These are phyloP conservation scores for Felis catus DNA, from an alignment of 2,113 vertebrate species.

Conservation along the genomic window F.catus_Fca126_mat1.0 CM031414.1:103078001-103078500, in stretches of 20 bases:
- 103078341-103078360: not conserved
- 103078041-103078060: not conserved
- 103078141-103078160: not conserved
- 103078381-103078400: not conserved
- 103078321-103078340: not conserved
- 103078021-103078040: not conserved
- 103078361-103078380: not conserved
- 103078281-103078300: not conserved
- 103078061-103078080: not conserved
- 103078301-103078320: not conserved
- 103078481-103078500: not conserved
- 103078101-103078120: too few relatives aligned
- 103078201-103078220: not conserved
- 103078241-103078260: not conserved
- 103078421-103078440: not conserved
- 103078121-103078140: not conserved
- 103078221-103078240: not conserved
- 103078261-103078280: not conserved
- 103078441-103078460: not conserved
- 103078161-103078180: not conserved
- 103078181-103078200: not conserved
- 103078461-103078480: not conserved
- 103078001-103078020: not conserved
- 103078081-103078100: not conserved
- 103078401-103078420: not conserved